These are phyloP conservation scores for Pluvialis apricaria DNA, from an alignment of 2,113 vertebrate genomes.

Conservation along the genomic window DNA sequence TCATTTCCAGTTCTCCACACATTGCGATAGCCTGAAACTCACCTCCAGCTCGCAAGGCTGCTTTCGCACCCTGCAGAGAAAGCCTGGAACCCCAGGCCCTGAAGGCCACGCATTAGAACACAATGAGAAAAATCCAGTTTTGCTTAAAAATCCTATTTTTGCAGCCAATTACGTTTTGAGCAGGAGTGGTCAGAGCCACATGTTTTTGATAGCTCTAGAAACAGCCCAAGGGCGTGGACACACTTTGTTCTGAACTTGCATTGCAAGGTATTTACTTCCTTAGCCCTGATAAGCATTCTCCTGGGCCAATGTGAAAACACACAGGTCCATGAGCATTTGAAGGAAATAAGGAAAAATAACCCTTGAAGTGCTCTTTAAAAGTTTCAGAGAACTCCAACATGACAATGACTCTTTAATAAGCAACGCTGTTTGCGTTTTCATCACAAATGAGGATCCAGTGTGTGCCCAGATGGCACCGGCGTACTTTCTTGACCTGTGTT, in stretches of 20 bases:
- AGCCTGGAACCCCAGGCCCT: not conserved
- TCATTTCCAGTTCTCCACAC: not conserved
- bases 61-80: not conserved
- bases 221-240: not conserved
- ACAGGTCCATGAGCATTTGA: not conserved
- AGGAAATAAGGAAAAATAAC: not conserved
- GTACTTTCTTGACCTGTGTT: not conserved
- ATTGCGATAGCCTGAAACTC: not conserved
- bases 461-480: not conserved
- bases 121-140: not conserved
- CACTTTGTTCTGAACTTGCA: not conserved
- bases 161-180: not conserved
- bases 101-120: not conserved
- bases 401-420: not conserved
- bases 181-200: not conserved
- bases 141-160: not conserved
- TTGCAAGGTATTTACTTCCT: not conserved
- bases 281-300: not conserved
- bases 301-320: accelerated
- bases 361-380: not conserved
- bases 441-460: not conserved
- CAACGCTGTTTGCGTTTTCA: not conserved
- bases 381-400: not conserved
- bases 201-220: not conserved
- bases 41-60: not conserved